Evolutionary conservation across 2,888 invertebrate genomes (phyloP).

Genomic region (Sesamia inferens): DNA sequence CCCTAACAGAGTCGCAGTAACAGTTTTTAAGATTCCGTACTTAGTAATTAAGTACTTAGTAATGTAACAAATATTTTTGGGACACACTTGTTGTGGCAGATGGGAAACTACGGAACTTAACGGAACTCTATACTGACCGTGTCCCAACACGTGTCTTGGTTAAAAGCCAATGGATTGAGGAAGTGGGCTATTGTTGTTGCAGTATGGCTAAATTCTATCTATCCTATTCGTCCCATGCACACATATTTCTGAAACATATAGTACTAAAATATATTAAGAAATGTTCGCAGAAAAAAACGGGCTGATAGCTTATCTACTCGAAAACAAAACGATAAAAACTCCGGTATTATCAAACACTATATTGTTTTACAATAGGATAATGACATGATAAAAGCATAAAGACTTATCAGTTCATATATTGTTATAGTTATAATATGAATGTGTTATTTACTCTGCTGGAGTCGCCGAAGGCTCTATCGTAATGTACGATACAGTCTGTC

Average conservation of each 20-base stretch:
- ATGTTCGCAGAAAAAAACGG: neutral
- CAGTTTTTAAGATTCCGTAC: too few species aligned
- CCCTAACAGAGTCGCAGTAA: too few species aligned
- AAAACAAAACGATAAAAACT: slow-evolving; percentile 1
- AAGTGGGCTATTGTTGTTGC: too few species aligned
- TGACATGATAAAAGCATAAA: slow-evolving; percentile 43
- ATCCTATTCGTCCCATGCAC: too few species aligned
- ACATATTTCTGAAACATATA: neutral
- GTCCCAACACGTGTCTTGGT: too few species aligned
- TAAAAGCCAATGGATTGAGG: too few species aligned
- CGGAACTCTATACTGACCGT: too few species aligned
- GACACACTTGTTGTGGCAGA: too few species aligned
- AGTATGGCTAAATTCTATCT: too few species aligned
- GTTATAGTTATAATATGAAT: slow-evolving; percentile 15
- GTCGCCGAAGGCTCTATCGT: slow-evolving; percentile 30
- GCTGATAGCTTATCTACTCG: neutral
- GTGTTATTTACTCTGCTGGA: slow-evolving; percentile 46
- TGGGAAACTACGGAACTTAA: too few species aligned
- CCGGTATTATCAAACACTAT: slow-evolving; percentile 17
- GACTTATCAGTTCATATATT: slow-evolving; percentile 41
- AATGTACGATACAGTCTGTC: slow-evolving; percentile 46
- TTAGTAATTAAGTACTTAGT: too few species aligned
- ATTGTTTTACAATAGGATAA: slow-evolving; percentile 48
- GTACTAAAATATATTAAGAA: neutral
- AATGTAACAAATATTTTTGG: too few species aligned